Evolutionary conservation across 2,113 vertebrate species (phyloP).

Genomic region (Sinosuthora webbiana): DNA sequence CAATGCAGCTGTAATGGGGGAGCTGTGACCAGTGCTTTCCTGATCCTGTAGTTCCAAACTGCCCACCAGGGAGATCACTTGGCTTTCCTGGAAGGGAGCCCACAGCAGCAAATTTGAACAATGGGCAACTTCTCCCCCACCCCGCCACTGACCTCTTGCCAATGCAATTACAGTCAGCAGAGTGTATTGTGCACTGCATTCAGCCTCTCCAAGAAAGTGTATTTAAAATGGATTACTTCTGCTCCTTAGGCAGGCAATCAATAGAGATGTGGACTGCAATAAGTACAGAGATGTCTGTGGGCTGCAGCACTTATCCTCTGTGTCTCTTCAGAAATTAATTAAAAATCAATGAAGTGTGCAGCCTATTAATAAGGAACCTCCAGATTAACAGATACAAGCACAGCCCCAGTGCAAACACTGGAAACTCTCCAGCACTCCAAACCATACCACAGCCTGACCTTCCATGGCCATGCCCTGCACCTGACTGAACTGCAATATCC

Average conservation of each 20-base stretch:
- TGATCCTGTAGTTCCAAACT: neutral
- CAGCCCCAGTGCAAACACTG: neutral
- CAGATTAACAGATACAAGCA: constrained; percentile 70
- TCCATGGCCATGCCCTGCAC: neutral
- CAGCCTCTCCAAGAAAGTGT: constrained; percentile 72
- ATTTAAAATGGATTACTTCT: constrained; percentile 93
- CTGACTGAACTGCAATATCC: neutral
- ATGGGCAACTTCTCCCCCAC: neutral
- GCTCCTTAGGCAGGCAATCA: constrained; percentile 79
- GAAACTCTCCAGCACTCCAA: neutral
- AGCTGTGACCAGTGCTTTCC: neutral
- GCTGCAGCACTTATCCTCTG: constrained; percentile 82
- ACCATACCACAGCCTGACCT: neutral
- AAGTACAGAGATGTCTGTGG: constrained; percentile 76
- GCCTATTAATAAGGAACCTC: constrained; percentile 78
- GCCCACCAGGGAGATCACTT: neutral
- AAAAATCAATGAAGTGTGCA: constrained; percentile 92
- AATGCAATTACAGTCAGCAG: constrained; percentile 66
- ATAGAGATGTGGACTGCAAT: constrained; percentile 87
- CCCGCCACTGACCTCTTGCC: constrained; percentile 59
- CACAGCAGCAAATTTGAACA: neutral
- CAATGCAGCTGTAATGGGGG: neutral
- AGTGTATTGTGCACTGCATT: constrained; percentile 28
- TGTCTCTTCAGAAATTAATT: constrained; percentile 89
- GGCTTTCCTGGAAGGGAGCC: neutral